Base-by-base conservation (phyloP, 2,888 invertebrate species). In the Trissonchulus latispiculum region DNA sequence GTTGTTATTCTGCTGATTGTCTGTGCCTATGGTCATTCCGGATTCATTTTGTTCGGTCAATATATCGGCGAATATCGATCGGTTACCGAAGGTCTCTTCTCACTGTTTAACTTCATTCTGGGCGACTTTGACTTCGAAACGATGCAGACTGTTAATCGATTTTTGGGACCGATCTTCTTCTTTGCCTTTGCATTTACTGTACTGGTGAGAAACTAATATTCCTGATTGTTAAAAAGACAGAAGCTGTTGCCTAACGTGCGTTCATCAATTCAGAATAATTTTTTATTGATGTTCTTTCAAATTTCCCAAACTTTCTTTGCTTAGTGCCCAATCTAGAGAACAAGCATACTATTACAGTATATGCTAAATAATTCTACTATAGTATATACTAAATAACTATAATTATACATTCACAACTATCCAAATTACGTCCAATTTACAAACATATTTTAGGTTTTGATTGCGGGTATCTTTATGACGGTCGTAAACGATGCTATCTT, bases 401-500 rank as follows among this genome's bases (percentile, higher is more conserved):
- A n/a, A n/a, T n/a, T n/a, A n/a, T n/a, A n/a, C n/a, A n/a, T n/a
- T n/a, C n/a, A n/a, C n/a, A n/a, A n/a, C n/a, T n/a, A n/a, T n/a
- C n/a, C n/a, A n/a, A n/a, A n/a, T n/a, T n/a, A n/a, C n/a, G n/a
- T n/a, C n/a, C n/a, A n/a, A n/a, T n/a, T n/a, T n/a, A n/a, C n/a
- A n/a, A n/a, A 48, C n/a, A 3, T 68, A n/a, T 68, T 68, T 68
- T n/a, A 68, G 69, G 69, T 84, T 32, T 77, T 85, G 73, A 79
- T 83, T 74, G 78, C 80, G 18, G 83, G 83, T 72, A 80, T 85
- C 37, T 81, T 84, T 76, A 77, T 85, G 67, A 83, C 84, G 18
- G 78, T 84, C n/a, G 80, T 85, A 75, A 82, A 80, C 37, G 79
- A 80, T 76, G 79, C 83, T 1, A 85, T 84, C 79, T 80, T 75